Evolutionary conservation across 2,888 invertebrate species (phyloP), one percentile per base, ranked within the genome.

Genomic region (Megastigmus dorsalis): DNA sequence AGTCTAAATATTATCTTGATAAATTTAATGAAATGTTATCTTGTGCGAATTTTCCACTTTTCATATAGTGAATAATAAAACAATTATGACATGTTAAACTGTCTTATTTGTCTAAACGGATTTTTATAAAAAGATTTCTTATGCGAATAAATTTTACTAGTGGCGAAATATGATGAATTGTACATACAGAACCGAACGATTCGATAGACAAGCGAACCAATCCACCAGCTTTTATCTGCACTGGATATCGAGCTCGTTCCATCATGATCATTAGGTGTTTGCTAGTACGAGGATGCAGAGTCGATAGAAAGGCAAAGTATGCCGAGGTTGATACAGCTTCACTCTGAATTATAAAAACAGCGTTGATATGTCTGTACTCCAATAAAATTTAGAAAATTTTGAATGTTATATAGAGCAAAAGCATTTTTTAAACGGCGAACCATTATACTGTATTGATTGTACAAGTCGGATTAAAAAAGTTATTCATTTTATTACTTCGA

Each of bases 121-220:
- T n/a, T n/a, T n/a, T n/a, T n/a, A n/a, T n/a, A n/a, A n/a, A n/a
- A n/a, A n/a, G n/a, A n/a, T n/a, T n/a, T n/a, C n/a, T n/a, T n/a
- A n/a, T n/a, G n/a, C n/a, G n/a, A n/a, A n/a, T n/a, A n/a, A n/a
- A n/a, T n/a, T n/a, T n/a, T n/a, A n/a, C n/a, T n/a, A n/a, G n/a
- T n/a, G n/a, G n/a, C n/a, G n/a, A n/a, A n/a, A n/a, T n/a, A n/a
- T n/a, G n/a, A n/a, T n/a, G n/a, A n/a, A n/a, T n/a, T n/a, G n/a
- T n/a, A 59, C 59, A 6, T 26, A 59, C 59, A 3, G 41, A 26
- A 9, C 59, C 65, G 6, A 65, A 65, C 3, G 18, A 33, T 20
- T 65, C 65, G 5, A 65, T 26, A 0, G 52, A 65, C 28, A 54
- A 7, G 0, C 13, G 13, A 7, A 65, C 10, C 2, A 52, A 5